A percentile compares a stretch with the other conserved stretches of the same genome.
Evolutionary conservation across 1,140 invertebrate species (phyloP).

Genomic region (Sitobion miscanthi): DNA sequence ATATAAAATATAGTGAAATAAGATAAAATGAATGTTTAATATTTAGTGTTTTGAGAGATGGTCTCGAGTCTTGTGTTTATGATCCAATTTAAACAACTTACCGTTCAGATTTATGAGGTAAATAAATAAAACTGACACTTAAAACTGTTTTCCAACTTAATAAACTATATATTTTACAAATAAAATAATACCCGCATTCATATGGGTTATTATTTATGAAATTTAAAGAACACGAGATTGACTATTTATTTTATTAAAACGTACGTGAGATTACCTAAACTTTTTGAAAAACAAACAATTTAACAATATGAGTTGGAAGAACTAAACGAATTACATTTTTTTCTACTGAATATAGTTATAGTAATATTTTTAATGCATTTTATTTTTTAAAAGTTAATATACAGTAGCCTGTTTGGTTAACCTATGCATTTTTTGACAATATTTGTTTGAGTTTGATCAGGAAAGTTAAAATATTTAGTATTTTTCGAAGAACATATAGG

Average conservation of each 20-base stretch:
- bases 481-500: background rate
- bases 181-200: background rate
- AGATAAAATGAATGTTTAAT: slow-evolving; percentile 27
- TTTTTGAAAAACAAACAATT: background rate
- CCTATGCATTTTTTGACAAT: background rate
- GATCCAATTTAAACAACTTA: slow-evolving; percentile 29
- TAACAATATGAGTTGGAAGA: background rate
- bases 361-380: background rate
- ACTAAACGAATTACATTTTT: background rate
- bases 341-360: background rate
- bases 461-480: background rate
- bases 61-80: background rate
- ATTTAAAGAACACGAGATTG: background rate
- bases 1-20: background rate
- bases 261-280: background rate
- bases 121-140: slow-evolving; percentile 32
- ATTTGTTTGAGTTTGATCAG: background rate
- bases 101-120: slow-evolving; percentile 2
- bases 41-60: background rate
- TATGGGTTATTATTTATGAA: background rate
- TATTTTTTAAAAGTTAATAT: background rate
- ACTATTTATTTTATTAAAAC: slow-evolving; percentile 19
- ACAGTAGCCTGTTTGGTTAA: background rate
- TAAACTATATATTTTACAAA: slow-evolving; percentile 17
- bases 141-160: background rate